These are phyloP conservation scores for Criorhina ranunculi DNA, from an alignment of 2,888 invertebrate genomes.

Conservation along the genomic window DNA sequence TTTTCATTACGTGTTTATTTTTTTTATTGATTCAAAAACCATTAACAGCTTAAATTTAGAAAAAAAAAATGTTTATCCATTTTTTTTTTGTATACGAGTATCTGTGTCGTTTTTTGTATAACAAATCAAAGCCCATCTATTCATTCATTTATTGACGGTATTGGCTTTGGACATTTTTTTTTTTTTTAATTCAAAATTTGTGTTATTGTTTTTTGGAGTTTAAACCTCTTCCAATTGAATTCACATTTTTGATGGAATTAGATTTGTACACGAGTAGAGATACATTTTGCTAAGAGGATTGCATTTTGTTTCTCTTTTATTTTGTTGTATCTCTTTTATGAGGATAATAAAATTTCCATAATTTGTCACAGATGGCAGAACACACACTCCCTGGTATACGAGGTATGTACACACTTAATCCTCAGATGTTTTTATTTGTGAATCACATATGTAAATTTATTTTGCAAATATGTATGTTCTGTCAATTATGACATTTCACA, in stretches of 20 bases:
- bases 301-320: conserved; percentile 3
- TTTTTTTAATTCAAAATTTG: conserved; percentile 37
- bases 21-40: conserved; percentile 11
- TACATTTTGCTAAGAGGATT: conserved; percentile 61
- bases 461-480: conserved; percentile 33
- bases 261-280: conserved; percentile 10
- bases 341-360: conserved; percentile 52
- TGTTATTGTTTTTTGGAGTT: conserved; percentile 44
- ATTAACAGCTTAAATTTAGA: conserved; percentile 45
- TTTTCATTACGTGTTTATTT: conserved; percentile 9
- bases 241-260: conserved; percentile 41
- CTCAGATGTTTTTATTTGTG: not conserved
- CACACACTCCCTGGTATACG: too few species aligned
- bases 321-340: conserved; percentile 18
- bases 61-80: not conserved
- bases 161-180: conserved; percentile 23
- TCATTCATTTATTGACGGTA: conserved; percentile 29
- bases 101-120: not conserved
- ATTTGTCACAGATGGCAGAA: conserved; percentile 47
- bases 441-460: conserved; percentile 54
- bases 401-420: conserved; percentile 40
- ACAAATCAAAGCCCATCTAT: not conserved
- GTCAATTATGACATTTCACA: conserved; percentile 73
- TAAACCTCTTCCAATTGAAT: conserved; percentile 65
- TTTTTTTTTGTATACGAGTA: not conserved